These are phyloP conservation scores for Paramormyrops hopkinsi DNA, from an alignment of 2,797 vertebrate species.

Conservation along the genomic window DNA sequence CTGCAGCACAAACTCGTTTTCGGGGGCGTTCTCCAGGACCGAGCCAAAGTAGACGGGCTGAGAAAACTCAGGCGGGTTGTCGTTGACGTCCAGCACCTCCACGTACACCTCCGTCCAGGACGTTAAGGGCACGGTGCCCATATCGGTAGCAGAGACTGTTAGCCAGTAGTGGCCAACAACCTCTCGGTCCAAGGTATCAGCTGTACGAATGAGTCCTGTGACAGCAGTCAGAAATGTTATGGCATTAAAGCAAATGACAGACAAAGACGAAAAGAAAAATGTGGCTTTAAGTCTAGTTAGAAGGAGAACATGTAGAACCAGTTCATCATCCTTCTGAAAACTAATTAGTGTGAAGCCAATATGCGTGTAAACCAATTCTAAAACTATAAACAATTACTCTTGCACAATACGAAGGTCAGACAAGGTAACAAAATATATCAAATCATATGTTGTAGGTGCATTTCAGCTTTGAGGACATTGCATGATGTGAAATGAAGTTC, in stretches of 20 bases:
- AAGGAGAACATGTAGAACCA: neutral
- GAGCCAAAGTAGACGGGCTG: constrained; percentile 80
- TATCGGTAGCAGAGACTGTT: constrained; percentile 77
- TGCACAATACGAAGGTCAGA: neutral
- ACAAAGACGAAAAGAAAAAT: neutral
- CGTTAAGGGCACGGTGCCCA: constrained; percentile 72
- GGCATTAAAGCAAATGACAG: neutral
- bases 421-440: neutral
- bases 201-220: constrained; percentile 77
- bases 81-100: constrained; percentile 83
- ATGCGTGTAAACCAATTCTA: neutral
- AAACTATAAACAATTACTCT: neutral
- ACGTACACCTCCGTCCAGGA: constrained; percentile 84
- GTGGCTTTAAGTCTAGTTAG: neutral
- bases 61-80: constrained; percentile 82
- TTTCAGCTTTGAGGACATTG: neutral
- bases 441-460: neutral
- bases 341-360: neutral
- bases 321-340: neutral
- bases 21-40: constrained; percentile 72
- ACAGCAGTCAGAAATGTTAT: constrained; percentile 7
- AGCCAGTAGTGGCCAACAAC: constrained; percentile 78
- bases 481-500: neutral
- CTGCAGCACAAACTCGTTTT: constrained; percentile 66
- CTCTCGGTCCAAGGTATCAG: constrained; percentile 75